Evolutionary conservation across 2,797 vertebrate genomes (phyloP).

Genomic region (Anisognathus igniventris): DNA sequence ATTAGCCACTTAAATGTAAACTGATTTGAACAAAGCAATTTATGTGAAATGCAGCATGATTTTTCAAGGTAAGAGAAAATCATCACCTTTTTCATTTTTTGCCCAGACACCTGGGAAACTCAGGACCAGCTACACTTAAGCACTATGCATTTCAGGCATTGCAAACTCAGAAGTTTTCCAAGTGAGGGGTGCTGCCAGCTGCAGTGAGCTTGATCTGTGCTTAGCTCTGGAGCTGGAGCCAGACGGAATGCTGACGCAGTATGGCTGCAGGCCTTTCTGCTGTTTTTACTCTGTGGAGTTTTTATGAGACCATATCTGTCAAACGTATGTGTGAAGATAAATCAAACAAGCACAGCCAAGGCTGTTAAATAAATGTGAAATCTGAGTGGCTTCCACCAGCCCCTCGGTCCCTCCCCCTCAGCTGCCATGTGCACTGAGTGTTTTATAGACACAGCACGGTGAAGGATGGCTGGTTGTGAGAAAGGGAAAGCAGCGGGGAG

Average conservation of each 20-base stretch:
- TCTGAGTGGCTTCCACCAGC: conserved; percentile 52
- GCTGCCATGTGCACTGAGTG: background rate
- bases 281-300: conserved; percentile 62
- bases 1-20: background rate
- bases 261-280: conserved; percentile 57
- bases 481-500: background rate
- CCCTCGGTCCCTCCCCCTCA: background rate
- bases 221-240: conserved; percentile 3
- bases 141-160: background rate
- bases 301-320: conserved; percentile 73
- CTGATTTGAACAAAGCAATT: background rate
- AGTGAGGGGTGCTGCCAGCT: background rate
- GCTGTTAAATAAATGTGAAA: conserved; percentile 58
- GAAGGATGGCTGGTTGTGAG: background rate
- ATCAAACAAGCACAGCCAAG: conserved; percentile 58
- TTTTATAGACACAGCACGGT: conserved; percentile 7
- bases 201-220: background rate
- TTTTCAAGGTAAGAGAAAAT: background rate
- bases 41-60: background rate
- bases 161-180: background rate
- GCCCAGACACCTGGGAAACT: background rate
- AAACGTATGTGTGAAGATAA: conserved; percentile 58
- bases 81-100: background rate
- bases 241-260: conserved; percentile 5
- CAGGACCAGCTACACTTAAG: background rate